Conservation (phyloP, 2,888 invertebrate species). For the Brachyptera risi region DNA sequence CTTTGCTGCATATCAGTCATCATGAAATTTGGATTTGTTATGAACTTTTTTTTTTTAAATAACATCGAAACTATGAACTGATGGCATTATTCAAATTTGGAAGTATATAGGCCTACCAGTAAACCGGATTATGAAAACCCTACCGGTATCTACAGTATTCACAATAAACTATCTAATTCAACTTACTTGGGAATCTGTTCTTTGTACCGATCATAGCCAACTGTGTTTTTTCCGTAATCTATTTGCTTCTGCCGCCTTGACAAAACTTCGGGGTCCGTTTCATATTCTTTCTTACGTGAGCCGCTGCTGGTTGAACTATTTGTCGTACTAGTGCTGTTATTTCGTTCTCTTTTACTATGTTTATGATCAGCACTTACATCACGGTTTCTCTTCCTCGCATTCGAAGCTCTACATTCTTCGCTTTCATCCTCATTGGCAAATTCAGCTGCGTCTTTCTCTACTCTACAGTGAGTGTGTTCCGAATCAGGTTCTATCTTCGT, state of each 20-base stretch:
- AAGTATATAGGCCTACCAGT: too few relatives aligned
- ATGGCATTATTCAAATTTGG: too few relatives aligned
- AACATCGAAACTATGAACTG: too few relatives aligned
- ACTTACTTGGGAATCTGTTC: conserved; percentile 65
- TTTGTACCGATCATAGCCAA: conserved; percentile 75
- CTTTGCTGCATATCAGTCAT: neutral
- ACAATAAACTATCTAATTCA: too few relatives aligned
- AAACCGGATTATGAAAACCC: too few relatives aligned
- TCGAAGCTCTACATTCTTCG: neutral
- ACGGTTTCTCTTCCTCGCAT: neutral
- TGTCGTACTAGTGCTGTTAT: conserved; percentile 1
- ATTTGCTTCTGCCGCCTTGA: conserved; percentile 86
- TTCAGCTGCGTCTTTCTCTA: neutral
- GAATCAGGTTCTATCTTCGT: too few relatives aligned
- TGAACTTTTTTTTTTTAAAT: too few relatives aligned
- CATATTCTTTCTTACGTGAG: conserved; percentile 41
- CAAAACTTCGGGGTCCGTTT: conserved; percentile 68
- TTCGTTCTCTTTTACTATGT: conserved; percentile 5
- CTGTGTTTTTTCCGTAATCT: conserved; percentile 91
- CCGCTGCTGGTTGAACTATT: conserved; percentile 2
- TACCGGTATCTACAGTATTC: too few relatives aligned
- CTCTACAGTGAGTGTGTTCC: neutral
- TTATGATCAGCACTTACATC: neutral
- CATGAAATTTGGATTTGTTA: too few relatives aligned
- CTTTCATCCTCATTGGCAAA: neutral